Evolutionary conservation across 2,888 invertebrate genomes (phyloP).

Genomic region (Chrysomela aeneicollis): DNA sequence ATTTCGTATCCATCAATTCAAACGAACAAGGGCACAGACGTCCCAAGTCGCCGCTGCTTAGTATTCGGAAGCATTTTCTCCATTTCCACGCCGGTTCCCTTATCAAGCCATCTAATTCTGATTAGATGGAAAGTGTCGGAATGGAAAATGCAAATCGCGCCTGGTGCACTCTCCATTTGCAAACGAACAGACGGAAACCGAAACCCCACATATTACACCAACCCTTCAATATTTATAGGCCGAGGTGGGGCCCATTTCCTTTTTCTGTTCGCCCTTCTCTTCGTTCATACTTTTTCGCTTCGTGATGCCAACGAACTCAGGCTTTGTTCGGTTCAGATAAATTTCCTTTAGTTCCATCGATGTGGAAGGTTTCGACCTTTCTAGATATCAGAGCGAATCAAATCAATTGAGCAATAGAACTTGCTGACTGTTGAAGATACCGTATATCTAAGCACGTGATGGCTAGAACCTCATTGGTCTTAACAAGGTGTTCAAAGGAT

Average conservation of each 20-base stretch:
- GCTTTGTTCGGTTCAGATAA: constrained; percentile 41
- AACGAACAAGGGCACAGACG: not conserved
- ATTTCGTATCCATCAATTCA: constrained; percentile 4
- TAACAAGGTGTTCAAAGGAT: no score
- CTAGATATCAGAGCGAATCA: no score
- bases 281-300: constrained; percentile 43
- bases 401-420: no score
- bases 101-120: constrained; percentile 30
- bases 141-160: constrained; percentile 43
- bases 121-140: constrained; percentile 39
- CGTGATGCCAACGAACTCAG: constrained; percentile 21
- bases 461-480: no score
- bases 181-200: constrained; percentile 26
- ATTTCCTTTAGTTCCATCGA: not conserved
- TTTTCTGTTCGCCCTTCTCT: constrained; percentile 47
- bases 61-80: not conserved
- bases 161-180: constrained; percentile 17
- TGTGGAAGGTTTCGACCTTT: not conserved
- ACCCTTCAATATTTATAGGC: constrained; percentile 51
- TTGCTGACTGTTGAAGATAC: no score
- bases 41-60: constrained; percentile 1
- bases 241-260: constrained; percentile 43
- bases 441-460: no score
- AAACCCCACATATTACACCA: constrained; percentile 32
- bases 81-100: not conserved